These are phyloP conservation scores for Calameuta pallipes DNA, from an alignment of 2,888 invertebrate genomes.

Conservation along the genomic window DNA sequence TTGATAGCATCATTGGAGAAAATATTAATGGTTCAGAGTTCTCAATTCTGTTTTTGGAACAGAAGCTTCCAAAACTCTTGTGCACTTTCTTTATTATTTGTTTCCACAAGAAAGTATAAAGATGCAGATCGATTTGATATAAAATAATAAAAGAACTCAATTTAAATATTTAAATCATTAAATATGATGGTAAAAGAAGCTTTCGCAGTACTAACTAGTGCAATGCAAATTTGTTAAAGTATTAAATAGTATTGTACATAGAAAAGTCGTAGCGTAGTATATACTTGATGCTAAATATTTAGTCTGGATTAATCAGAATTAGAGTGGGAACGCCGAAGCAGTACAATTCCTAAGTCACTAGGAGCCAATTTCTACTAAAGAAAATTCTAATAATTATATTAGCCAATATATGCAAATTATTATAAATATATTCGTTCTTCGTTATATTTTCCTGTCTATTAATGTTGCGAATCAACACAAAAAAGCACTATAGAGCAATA, in stretches of 20 bases:
- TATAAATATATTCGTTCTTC: neutral
- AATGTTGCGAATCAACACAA: neutral
- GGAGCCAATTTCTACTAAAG: constrained; percentile 39
- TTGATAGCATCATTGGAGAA: neutral
- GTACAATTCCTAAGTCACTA: constrained; percentile 25
- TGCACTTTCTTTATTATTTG: neutral
- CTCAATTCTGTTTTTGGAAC: neutral
- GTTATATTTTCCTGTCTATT: constrained; percentile 15
- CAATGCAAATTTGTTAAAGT: neutral
- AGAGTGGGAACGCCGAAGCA: constrained; percentile 37
- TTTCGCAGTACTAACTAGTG: neutral
- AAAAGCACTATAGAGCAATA: neutral
- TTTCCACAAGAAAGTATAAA: neutral
- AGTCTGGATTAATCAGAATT: constrained; percentile 8
- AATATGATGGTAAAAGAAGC: neutral
- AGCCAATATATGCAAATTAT: constrained; percentile 7
- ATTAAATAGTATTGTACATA: neutral
- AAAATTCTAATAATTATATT: constrained; percentile 10
- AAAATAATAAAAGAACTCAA: neutral
- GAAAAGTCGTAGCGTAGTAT: neutral
- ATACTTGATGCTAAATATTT: neutral
- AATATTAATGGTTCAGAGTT: neutral
- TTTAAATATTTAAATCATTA: neutral
- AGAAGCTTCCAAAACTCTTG: neutral
- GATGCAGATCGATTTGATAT: neutral